Base-by-base conservation (phyloP, 2,888 invertebrate species). In the Elaeidobius kamerunicus region DNA sequence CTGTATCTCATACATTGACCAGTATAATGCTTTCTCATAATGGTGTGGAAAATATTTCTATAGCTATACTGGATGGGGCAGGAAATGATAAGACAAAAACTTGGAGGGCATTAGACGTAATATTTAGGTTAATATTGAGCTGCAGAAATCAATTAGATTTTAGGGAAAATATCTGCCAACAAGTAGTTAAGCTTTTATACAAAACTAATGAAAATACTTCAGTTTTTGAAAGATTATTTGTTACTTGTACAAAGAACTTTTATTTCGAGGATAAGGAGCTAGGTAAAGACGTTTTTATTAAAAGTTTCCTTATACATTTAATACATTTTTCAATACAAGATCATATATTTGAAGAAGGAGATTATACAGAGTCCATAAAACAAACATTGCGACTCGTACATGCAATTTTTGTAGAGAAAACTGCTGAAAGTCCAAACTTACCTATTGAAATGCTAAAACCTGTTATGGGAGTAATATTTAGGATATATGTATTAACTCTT, bases 31-130 rank as follows among this genome's bases (percentile, higher is more conserved):
- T 79, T 52, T 72, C 76, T 49, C 72, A 80, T 1, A 79, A 81
- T 60, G 90, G 90, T 3, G 73, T 90, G 38, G 69, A 80, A 39
- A 78, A 81, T 51, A 71, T 88, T 11, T 78, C 85, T 27, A 70
- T 77, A 62, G 85, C 85, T 36, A 79, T 88, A 63, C 77, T 86
- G 23, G 67, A 67, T 47, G 63, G 65, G n/a, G 48, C 57, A 3
- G 61, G 55, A 14, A 63, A 69, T 50, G 71, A 85, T 61, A 74
- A 75, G 14, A 80, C 82, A 1, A 73, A 74, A 61, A 80, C 83
- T 61, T 87, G 87, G 86, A 76, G 78, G 63, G 82, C 81, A 67
- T 76, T 85, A 61, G 82, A 86, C 51, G 76, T 82, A 61, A 77
- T 87, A 52, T 80, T 82, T 36, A 81, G 79, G 71, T 75, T 90